Percentiles rank a stretch among this genome's conserved stretches.
Conservation (phyloP, 2,797 vertebrate genomes). For the Micromesistius poutassou region DNA sequence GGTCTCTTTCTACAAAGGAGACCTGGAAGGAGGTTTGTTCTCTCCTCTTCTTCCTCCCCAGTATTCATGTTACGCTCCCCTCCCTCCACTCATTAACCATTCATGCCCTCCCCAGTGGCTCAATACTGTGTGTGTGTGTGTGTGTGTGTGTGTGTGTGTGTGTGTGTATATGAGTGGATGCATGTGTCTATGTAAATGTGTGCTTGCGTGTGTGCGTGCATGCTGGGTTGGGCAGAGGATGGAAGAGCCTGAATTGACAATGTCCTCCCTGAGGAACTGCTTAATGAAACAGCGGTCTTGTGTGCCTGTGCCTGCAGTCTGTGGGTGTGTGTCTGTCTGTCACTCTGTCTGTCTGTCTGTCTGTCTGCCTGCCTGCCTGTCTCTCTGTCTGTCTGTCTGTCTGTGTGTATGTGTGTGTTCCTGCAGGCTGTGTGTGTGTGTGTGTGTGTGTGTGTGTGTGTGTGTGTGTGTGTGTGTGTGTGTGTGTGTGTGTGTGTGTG, state of each 20-base stretch:
- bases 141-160: constrained; percentile 8
- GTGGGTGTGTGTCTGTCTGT: not conserved
- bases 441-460: constrained; percentile 1
- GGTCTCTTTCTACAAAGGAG: not conserved
- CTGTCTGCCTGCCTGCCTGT: no score
- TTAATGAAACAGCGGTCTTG: not conserved
- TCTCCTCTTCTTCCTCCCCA: not conserved
- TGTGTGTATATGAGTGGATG: not conserved
- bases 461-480: constrained; percentile 4
- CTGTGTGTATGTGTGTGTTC: not conserved
- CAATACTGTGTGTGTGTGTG: constrained; percentile 4
- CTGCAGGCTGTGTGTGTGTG: constrained; percentile 1
- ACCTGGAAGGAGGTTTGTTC: not conserved
- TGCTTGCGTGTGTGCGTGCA: not conserved
- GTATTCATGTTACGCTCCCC: constrained; percentile 47
- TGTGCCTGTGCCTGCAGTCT: not conserved
- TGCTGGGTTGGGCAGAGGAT: not conserved
- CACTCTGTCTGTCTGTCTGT: not conserved
- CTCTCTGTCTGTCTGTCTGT: no score
- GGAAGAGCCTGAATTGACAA: not conserved
- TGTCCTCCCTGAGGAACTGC: not conserved
- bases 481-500: not conserved
- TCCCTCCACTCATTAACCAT: constrained; percentile 49
- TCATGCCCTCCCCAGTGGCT: not conserved
- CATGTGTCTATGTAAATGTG: not conserved